These are phyloP conservation scores for Pasiphila rectangulata DNA, from an alignment of 2,888 invertebrate genomes.

Conservation along the genomic window DNA sequence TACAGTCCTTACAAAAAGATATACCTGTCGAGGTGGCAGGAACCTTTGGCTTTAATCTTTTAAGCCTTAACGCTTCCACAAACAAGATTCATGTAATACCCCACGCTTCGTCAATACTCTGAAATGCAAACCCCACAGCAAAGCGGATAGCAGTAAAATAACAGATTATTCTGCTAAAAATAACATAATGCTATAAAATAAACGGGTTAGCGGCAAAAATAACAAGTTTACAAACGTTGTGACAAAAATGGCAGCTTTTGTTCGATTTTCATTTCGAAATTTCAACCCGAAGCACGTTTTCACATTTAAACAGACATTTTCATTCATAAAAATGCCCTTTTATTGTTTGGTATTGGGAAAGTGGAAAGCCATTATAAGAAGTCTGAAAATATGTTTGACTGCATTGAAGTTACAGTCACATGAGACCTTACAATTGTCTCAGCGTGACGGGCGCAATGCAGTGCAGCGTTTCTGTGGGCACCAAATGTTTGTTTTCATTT, in stretches of 20 bases:
- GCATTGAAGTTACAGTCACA: too few relatives aligned
- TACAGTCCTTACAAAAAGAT: too few relatives aligned
- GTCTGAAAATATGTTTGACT: neutral
- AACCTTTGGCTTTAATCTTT: too few relatives aligned
- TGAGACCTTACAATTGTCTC: too few relatives aligned
- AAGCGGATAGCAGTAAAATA: conserved; percentile 10
- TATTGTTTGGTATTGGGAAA: neutral
- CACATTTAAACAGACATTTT: conserved; percentile 10
- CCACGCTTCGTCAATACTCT: too few relatives aligned
- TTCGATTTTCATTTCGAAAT: conserved; percentile 17
- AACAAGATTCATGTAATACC: too few relatives aligned
- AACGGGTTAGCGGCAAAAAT: conserved; percentile 4
- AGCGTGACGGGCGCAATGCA: too few relatives aligned
- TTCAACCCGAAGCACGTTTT: conserved; percentile 17
- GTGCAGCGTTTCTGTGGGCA: too few relatives aligned
- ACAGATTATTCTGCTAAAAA: neutral
- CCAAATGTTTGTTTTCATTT: too few relatives aligned
- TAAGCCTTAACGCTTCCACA: too few relatives aligned
- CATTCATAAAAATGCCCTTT: conserved; percentile 9
- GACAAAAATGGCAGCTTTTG: conserved; percentile 4
- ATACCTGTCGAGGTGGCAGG: too few relatives aligned
- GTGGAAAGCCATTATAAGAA: neutral
- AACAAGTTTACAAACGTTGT: conserved; percentile 7
- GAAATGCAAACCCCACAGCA: neutral
- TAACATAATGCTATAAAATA: conserved; percentile 1